Conservation (phyloP, 2,113 vertebrate genomes). For the Lepus timidus region DNA sequence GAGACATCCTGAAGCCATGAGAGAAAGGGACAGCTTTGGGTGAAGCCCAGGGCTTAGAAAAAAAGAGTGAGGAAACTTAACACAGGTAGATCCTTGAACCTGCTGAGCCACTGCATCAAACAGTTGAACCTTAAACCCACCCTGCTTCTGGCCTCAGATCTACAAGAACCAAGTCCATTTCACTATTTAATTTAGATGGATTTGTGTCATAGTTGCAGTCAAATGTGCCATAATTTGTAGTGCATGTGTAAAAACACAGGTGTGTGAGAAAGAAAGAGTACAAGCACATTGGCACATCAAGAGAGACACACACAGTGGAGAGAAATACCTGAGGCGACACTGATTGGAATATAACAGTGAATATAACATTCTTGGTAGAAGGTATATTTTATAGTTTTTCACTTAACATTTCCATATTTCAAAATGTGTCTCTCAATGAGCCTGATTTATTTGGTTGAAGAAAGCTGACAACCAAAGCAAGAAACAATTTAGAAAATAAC, state of each 20-base stretch:
- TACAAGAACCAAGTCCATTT: not conserved
- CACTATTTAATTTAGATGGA: not conserved
- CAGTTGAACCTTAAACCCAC: not conserved
- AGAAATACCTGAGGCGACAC: not conserved
- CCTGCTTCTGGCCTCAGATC: not conserved
- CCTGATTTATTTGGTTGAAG: not conserved
- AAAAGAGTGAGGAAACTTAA: not conserved
- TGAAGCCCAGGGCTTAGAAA: not conserved
- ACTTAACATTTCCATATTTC: not conserved
- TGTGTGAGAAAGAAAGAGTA: not conserved
- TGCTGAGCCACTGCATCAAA: not conserved
- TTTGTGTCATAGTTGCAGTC: not conserved
- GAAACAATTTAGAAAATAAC: constrained; percentile 15
- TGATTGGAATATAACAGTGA: not conserved
- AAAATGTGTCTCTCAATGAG: not conserved
- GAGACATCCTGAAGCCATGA: not conserved
- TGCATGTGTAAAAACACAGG: too few relatives aligned
- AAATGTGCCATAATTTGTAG: not conserved
- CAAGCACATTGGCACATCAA: not conserved
- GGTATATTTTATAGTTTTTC: not conserved
- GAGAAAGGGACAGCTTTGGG: not conserved
- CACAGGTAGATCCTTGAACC: not conserved
- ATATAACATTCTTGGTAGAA: not conserved
- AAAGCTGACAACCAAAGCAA: not conserved
- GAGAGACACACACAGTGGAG: not conserved